Conservation (phyloP, 2,113 vertebrate species). For the Ciconia maguari region DNA sequence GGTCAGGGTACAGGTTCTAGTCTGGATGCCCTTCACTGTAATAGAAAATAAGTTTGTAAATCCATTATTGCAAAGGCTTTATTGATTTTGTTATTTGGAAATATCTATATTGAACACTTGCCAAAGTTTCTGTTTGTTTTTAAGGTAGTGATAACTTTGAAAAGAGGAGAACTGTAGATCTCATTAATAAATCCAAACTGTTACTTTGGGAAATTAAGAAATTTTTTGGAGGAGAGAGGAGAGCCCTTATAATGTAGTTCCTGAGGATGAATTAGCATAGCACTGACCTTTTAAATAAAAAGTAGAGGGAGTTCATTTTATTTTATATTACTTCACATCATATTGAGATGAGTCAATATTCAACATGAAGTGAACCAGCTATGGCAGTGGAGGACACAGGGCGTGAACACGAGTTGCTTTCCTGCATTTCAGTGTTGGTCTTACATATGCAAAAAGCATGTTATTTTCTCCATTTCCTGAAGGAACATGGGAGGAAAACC, state of each 20-base stretch:
- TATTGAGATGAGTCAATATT: neutral
- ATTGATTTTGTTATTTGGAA: neutral
- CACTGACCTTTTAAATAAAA: neutral
- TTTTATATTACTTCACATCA: neutral
- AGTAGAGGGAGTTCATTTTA: neutral
- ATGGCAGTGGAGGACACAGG: neutral
- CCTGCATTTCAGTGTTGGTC: neutral
- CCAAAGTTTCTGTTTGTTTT: neutral
- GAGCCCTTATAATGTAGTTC: neutral
- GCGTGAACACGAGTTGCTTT: neutral
- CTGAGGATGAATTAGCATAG: neutral
- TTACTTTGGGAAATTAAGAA: neutral
- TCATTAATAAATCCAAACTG: neutral
- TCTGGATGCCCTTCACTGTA: neutral
- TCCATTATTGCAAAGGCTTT: neutral
- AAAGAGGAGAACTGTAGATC: neutral
- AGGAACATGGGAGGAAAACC: neutral
- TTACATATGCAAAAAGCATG: neutral
- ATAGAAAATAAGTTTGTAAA: neutral
- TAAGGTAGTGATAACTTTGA: neutral
- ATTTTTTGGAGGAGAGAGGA: neutral
- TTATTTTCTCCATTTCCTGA: neutral
- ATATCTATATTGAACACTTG: neutral
- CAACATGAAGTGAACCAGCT: neutral
- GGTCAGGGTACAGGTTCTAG: neutral